Percentiles rank a stretch among this genome's conserved stretches.
Conservation (phyloP, 2,797 vertebrate species). For the Poeciliopsis paucimaculata region DNA sequence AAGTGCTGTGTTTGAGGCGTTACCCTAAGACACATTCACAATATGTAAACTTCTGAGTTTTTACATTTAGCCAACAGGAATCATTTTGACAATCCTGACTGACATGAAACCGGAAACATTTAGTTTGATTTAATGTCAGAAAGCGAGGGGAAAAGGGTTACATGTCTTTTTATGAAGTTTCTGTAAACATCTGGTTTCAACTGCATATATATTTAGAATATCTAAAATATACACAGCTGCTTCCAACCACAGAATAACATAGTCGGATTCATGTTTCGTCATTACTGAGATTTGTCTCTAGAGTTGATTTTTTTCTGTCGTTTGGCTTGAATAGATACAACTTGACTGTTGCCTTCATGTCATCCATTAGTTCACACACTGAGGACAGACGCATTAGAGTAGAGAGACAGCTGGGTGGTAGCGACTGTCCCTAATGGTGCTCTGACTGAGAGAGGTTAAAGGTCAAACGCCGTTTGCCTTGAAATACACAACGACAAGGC, state of each 20-base stretch:
- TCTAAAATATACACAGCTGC: conserved; percentile 6
- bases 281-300: neutral
- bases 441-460: neutral
- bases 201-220: conserved; percentile 5
- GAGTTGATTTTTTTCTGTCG: neutral
- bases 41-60: neutral
- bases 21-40: neutral
- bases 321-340: neutral
- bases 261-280: neutral
- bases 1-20: neutral
- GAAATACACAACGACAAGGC: neutral
- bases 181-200: conserved; percentile 2
- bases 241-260: conserved; percentile 1
- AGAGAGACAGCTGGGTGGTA: neutral
- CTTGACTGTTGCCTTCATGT: neutral
- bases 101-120: neutral
- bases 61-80: neutral
- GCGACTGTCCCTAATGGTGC: neutral
- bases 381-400: neutral
- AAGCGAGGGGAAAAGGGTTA: neutral
- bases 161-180: neutral
- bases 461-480: neutral
- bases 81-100: neutral
- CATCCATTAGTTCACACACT: neutral
- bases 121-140: neutral